A percentile compares a stretch with the other conserved stretches of the same genome.
Conservation (phyloP, 2,888 invertebrate species). For the Notodonta ziczac region DNA sequence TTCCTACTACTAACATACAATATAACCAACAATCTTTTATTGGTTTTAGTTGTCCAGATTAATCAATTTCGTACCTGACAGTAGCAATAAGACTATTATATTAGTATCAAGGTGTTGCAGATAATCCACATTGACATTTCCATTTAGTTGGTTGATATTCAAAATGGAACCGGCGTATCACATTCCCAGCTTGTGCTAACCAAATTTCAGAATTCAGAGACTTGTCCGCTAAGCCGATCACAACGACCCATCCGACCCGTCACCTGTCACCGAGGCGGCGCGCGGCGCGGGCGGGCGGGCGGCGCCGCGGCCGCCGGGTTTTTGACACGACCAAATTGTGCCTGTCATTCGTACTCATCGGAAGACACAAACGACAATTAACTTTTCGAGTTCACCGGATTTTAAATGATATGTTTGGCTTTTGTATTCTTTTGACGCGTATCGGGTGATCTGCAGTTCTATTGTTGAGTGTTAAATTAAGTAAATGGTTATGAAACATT, state of each 20-base stretch:
- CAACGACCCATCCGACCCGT: slow-evolving; percentile 37
- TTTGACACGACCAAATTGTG: slow-evolving; percentile 65
- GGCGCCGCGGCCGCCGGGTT: slow-evolving; percentile 36
- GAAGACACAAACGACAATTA: slow-evolving; percentile 56
- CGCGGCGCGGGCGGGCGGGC: slow-evolving; percentile 23
- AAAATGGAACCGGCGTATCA: slow-evolving; percentile 16
- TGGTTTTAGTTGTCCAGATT: too few species aligned
- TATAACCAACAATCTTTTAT: too few species aligned
- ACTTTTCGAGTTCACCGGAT: slow-evolving; percentile 44
- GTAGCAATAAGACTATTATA: too few species aligned
- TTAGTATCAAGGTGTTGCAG: too few species aligned
- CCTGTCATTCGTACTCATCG: slow-evolving; percentile 54
- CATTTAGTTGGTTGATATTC: slow-evolving; percentile 6
- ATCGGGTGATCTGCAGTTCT: background rate
- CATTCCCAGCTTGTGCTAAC: slow-evolving; percentile 34
- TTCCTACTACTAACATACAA: too few species aligned
- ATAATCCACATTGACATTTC: background rate
- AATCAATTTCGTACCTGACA: too few species aligned
- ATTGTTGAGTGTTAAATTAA: too few species aligned
- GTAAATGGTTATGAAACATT: too few species aligned
- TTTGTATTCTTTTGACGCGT: background rate
- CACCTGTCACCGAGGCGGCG: slow-evolving; percentile 47
- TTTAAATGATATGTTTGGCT: slow-evolving; percentile 45
- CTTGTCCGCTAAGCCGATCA: slow-evolving; percentile 39
- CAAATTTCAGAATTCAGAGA: slow-evolving; percentile 36